phyloP scores from a whole-genome alignment of 2,797 vertebrate species.

The Vespertilio murinus region DNA sequence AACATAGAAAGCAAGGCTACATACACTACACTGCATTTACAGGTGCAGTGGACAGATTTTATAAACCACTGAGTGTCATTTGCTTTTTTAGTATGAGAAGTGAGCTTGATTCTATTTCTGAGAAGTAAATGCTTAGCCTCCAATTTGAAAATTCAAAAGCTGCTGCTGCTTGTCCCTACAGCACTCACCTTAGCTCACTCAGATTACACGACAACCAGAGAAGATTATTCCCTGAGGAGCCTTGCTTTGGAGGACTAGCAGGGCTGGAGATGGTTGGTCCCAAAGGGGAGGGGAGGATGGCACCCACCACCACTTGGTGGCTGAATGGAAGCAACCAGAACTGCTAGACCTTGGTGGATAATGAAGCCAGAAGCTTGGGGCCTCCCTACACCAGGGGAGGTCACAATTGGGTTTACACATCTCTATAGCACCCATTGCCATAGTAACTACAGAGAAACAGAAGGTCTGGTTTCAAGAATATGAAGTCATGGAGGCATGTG shows the following conservation, averaged over 20 bases:
- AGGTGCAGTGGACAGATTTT: neutral
- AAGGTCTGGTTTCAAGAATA: conserved; percentile 33
- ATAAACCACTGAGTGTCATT: neutral
- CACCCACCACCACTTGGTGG: neutral
- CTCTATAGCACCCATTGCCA: conserved; percentile 53
- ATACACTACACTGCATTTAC: neutral
- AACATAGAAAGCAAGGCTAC: neutral
- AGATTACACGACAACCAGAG: neutral
- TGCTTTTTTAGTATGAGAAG: neutral
- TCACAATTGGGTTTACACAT: conserved; percentile 60
- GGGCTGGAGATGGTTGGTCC: no score
- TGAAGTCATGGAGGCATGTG: neutral
- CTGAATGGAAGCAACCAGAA: conserved; percentile 26
- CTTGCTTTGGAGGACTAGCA: conserved; percentile 19
- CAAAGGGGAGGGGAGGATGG: neutral
- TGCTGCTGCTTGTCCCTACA: neutral
- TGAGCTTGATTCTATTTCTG: neutral
- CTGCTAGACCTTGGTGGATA: neutral
- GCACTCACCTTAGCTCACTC: conserved; percentile 46
- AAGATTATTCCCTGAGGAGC: neutral
- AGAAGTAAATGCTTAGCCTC: neutral
- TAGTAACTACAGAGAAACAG: conserved; percentile 37
- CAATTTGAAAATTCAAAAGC: conserved; percentile 16
- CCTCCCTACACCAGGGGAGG: neutral
- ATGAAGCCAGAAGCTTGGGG: neutral